Conservation (phyloP, 2,113 vertebrate genomes). For the Gila orcuttii region DNA sequence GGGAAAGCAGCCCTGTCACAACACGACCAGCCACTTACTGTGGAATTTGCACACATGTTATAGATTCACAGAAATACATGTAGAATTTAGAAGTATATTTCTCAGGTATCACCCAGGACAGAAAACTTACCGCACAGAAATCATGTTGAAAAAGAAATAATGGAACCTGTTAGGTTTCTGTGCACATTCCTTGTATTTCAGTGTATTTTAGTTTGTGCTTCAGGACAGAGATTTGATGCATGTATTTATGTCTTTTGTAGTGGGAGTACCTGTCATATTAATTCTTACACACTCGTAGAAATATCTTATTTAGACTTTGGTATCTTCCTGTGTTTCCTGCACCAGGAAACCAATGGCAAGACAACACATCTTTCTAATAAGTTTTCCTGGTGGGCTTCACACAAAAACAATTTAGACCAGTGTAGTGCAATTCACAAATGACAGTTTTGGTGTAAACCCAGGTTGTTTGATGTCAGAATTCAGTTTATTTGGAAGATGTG, state of each 20-base stretch:
- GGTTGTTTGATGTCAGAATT: no score
- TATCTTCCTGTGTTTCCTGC: background rate
- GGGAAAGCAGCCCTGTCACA: constrained; percentile 62
- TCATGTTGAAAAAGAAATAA: background rate
- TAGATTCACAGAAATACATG: constrained; percentile 37
- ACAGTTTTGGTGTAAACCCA: no score
- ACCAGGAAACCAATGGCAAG: background rate
- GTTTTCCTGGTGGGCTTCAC: background rate
- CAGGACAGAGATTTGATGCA: background rate
- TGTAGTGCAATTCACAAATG: background rate
- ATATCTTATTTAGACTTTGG: background rate
- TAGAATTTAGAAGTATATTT: constrained; percentile 41
- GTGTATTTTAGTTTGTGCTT: background rate
- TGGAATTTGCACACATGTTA: constrained; percentile 63
- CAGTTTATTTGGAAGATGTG: background rate
- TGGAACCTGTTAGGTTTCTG: background rate
- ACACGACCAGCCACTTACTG: constrained; percentile 61
- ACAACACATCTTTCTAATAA: background rate
- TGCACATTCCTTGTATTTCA: background rate
- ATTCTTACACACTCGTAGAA: constrained; percentile 4
- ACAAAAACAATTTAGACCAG: background rate
- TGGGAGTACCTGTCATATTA: constrained; percentile 10
- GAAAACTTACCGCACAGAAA: background rate
- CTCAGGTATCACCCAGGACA: constrained; percentile 1
- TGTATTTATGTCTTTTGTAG: constrained; percentile 1